phyloP scores from a whole-genome alignment of 2,888 invertebrate genomes.

The Apamea anceps region DNA sequence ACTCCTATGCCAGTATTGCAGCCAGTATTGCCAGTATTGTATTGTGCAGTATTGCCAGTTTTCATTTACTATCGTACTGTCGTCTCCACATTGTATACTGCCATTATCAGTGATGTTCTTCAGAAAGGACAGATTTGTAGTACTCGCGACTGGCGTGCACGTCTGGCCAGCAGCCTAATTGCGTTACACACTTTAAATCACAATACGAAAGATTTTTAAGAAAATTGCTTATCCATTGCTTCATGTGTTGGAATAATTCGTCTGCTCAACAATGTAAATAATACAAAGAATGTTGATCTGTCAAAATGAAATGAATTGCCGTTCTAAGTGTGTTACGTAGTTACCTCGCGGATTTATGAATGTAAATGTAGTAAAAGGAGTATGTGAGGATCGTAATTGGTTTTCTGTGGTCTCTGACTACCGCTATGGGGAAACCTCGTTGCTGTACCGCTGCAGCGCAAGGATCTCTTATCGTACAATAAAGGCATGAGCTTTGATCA shows the following conservation, averaged over 20 bases:
- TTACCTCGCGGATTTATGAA: background rate
- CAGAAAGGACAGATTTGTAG: background rate
- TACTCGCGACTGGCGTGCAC: background rate
- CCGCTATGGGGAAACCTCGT: background rate
- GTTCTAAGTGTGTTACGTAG: background rate
- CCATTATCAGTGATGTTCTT: background rate
- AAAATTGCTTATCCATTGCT: background rate
- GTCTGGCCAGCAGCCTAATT: background rate
- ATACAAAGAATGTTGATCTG: background rate
- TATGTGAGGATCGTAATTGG: background rate
- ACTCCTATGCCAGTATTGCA: too few relatives aligned
- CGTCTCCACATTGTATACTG: background rate
- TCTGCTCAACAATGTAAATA: background rate
- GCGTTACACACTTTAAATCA: background rate
- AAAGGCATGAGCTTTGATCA: too few relatives aligned
- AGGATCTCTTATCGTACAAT: background rate
- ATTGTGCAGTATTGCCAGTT: too few relatives aligned
- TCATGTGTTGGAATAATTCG: background rate
- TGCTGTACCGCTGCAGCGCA: too few relatives aligned
- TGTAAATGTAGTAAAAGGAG: background rate
- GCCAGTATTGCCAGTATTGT: too few relatives aligned
- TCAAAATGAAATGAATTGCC: background rate
- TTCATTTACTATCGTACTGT: too few relatives aligned
- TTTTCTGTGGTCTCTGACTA: background rate
- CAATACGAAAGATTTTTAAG: background rate